Conservation (phyloP, 2,113 vertebrate species). For the Lycaon pictus region DNA sequence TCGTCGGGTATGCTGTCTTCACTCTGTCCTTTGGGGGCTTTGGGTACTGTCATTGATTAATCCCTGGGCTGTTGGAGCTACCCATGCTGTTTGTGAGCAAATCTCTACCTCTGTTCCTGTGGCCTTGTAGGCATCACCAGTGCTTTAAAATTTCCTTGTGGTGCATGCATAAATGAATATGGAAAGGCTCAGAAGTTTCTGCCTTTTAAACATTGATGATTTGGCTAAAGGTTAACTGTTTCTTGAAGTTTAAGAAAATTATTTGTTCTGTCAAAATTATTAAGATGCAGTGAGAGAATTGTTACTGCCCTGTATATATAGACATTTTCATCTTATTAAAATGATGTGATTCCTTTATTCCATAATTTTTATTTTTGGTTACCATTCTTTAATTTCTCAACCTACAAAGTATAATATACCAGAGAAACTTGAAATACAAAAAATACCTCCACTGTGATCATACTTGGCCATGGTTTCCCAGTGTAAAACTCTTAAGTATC, state of each 20-base stretch:
- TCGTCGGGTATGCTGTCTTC: conserved; percentile 99
- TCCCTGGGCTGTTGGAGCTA: conserved; percentile 81
- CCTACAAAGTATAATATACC: neutral
- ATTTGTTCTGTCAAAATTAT: neutral
- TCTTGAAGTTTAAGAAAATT: neutral
- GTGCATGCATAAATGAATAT: conserved; percentile 47
- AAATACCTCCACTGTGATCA: neutral
- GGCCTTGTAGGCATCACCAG: conserved; percentile 82
- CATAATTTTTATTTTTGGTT: neutral
- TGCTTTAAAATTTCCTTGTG: conserved; percentile 75
- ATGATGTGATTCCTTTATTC: neutral
- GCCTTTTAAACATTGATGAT: neutral
- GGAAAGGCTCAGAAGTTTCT: conserved; percentile 66
- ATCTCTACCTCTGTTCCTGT: conserved; percentile 80
- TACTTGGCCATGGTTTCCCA: conserved; percentile 34
- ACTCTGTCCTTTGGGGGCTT: conserved; percentile 96
- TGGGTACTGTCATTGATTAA: conserved; percentile 91
- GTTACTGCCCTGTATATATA: neutral
- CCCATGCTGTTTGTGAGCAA: conserved; percentile 79
- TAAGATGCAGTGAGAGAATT: neutral
- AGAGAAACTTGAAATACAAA: neutral
- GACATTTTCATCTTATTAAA: neutral
- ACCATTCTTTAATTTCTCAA: neutral
- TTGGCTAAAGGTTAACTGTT: neutral
- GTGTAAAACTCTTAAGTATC: neutral